phyloP scores from a whole-genome alignment of 2,888 invertebrate species.

The Patella depressa region DNA sequence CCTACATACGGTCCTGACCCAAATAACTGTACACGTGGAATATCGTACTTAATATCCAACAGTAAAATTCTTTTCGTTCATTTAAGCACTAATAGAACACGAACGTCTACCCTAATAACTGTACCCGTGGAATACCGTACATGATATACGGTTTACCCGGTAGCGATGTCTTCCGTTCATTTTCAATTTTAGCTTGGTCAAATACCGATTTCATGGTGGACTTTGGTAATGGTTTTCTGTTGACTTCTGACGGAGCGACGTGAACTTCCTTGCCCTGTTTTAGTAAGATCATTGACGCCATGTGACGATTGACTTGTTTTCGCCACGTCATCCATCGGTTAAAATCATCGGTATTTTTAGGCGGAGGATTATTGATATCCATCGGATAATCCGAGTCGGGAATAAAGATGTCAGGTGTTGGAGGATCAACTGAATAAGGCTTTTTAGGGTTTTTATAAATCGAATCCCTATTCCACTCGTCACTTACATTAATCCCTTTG shows the following conservation, averaged over 20 bases:
- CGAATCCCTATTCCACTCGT: no score
- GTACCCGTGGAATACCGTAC: constrained; percentile 42
- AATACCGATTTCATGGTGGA: constrained; percentile 32
- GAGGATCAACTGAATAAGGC: no score
- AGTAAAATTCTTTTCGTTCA: no score
- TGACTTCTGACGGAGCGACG: constrained; percentile 27
- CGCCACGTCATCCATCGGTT: constrained; percentile 41
- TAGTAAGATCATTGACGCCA: constrained; percentile 34
- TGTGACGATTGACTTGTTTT: constrained; percentile 37
- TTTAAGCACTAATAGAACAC: no score
- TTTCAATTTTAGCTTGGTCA: constrained; percentile 20
- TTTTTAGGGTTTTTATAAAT: background rate
- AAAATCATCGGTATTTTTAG: constrained; percentile 28
- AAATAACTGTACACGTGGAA: no score
- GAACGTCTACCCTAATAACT: constrained; percentile 12
- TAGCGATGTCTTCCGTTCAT: constrained; percentile 27
- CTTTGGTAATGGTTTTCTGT: constrained; percentile 30
- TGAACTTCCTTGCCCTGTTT: constrained; percentile 30
- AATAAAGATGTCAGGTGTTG: no score
- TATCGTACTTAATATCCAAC: no score
- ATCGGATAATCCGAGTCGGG: no score
- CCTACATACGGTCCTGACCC: no score
- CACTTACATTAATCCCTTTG: no score
- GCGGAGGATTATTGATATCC: no score
- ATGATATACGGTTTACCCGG: constrained; percentile 40